A percentile compares a stretch with the other conserved stretches of the same genome.
Conservation (phyloP, 2,888 invertebrate genomes). For the Ectropis crepuscularia region DNA sequence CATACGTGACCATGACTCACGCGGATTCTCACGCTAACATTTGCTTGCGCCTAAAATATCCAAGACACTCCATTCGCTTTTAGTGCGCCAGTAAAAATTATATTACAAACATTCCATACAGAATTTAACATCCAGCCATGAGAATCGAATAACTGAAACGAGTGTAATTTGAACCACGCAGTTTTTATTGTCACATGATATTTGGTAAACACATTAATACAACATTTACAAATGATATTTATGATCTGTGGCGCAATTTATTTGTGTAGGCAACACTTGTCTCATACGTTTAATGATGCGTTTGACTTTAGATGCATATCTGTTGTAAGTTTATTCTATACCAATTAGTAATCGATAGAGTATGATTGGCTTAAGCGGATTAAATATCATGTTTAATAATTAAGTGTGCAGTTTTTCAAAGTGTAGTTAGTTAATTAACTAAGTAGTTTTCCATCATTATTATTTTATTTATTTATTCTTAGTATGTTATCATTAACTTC, state of each 20-base stretch:
- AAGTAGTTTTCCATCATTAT: too few species aligned
- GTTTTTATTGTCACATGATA: slow-evolving; percentile 57
- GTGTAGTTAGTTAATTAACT: too few species aligned
- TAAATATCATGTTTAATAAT: background rate
- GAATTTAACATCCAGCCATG: slow-evolving; percentile 31
- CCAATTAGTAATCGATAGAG: slow-evolving; percentile 27
- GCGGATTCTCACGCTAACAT: slow-evolving; percentile 22
- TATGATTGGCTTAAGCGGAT: background rate
- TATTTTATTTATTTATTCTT: too few species aligned
- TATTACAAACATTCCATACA: slow-evolving; percentile 31
- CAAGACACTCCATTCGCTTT: slow-evolving; percentile 26
- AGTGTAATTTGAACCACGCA: slow-evolving; percentile 46
- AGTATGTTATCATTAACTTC: too few species aligned
- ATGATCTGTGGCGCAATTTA: slow-evolving; percentile 43
- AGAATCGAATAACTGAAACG: slow-evolving; percentile 45
- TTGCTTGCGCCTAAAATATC: slow-evolving; percentile 33
- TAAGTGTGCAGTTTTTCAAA: background rate
- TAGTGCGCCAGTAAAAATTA: slow-evolving; percentile 39
- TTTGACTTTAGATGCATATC: slow-evolving; percentile 31
- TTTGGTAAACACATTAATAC: slow-evolving; percentile 56
- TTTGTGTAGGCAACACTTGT: slow-evolving; percentile 31
- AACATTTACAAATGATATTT: slow-evolving; percentile 52
- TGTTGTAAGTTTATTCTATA: slow-evolving; percentile 24
- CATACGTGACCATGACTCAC: slow-evolving; percentile 20
- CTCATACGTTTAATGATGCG: slow-evolving; percentile 39